These are phyloP conservation scores for Oreocharis arfaki DNA, from an alignment of 2,113 vertebrate species.

Conservation along the genomic window DNA sequence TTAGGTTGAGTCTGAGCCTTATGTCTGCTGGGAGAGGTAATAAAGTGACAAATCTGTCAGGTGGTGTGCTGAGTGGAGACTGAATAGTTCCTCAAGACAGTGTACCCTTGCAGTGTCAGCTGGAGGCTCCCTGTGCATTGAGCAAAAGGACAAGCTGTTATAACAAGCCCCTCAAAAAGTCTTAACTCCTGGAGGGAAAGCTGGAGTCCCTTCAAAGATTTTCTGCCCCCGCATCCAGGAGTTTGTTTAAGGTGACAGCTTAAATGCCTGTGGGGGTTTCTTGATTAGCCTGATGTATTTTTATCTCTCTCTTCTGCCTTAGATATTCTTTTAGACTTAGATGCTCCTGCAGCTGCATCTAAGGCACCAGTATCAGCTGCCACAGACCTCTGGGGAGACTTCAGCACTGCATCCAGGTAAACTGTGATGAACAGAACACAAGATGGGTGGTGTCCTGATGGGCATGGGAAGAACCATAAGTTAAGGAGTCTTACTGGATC, in stretches of 20 bases:
- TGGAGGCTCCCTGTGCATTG: background rate
- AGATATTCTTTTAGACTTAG: constrained; percentile 79
- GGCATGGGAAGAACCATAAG: background rate
- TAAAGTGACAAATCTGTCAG: background rate
- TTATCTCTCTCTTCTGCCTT: background rate
- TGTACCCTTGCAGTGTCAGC: background rate
- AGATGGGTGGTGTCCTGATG: background rate
- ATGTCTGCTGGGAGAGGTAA: background rate
- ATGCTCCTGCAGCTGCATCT: constrained; percentile 64
- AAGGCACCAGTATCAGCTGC: constrained; percentile 56
- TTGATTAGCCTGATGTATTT: background rate
- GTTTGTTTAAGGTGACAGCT: background rate
- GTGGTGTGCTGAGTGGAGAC: background rate
- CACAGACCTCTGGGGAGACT: constrained; percentile 91
- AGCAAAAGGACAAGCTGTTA: background rate
- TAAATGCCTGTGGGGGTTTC: background rate
- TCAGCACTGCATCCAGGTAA: constrained; percentile 89
- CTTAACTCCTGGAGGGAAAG: background rate
- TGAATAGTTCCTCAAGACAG: background rate
- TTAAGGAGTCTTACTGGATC: background rate
- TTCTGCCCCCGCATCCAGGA: background rate
- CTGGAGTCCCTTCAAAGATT: background rate
- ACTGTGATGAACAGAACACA: background rate
- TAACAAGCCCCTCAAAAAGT: background rate
- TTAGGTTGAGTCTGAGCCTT: background rate